Conservation (phyloP, 2,797 vertebrate species). For the Meriones psammophilus region DNA sequence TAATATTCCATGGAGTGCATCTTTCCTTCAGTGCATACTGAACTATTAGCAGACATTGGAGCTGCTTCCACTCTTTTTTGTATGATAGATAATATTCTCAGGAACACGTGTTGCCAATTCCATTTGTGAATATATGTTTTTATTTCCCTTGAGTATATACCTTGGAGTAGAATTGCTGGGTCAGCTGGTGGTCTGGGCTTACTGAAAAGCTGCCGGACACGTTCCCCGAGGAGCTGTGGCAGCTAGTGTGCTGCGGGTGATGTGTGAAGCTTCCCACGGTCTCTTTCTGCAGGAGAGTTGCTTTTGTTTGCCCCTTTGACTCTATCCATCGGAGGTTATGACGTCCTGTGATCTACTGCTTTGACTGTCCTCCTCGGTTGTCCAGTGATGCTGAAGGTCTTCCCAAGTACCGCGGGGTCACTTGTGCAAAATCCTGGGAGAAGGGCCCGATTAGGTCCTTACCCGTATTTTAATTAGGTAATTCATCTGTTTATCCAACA, state of each 20-base stretch:
- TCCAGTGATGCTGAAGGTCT: neutral
- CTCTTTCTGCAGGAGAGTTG: neutral
- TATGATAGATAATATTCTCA: neutral
- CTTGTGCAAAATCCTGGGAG: neutral
- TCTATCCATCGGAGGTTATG: neutral
- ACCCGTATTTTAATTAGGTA: neutral
- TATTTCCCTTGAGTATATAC: neutral
- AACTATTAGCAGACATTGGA: neutral
- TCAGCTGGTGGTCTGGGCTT: neutral
- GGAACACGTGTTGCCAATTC: neutral
- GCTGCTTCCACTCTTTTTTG: neutral
- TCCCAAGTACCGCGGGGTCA: neutral
- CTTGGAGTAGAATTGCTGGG: neutral
- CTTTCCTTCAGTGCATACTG: neutral
- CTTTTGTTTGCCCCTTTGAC: neutral
- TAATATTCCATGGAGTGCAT: neutral
- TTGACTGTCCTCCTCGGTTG: neutral
- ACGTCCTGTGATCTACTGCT: neutral
- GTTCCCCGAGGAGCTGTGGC: neutral
- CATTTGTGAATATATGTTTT: neutral
- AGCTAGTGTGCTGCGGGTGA: no score
- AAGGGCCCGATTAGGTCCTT: neutral
- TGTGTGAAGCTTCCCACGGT: neutral
- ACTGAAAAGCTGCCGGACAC: neutral
- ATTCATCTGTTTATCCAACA: neutral